phyloP scores from a whole-genome alignment of 2,797 vertebrate genomes.

The Notolepis coatsorum region DNA sequence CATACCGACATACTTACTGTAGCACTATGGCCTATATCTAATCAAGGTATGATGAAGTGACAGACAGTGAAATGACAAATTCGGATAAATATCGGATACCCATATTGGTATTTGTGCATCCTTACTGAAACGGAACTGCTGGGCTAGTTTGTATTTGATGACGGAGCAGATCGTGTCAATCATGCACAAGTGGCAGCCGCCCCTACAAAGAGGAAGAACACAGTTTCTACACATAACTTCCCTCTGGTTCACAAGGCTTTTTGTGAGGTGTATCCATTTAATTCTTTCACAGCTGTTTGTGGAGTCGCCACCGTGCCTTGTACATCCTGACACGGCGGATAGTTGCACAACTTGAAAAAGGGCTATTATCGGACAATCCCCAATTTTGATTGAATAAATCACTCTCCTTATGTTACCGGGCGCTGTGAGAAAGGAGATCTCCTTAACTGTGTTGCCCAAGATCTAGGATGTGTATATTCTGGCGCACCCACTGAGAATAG shows the following conservation, averaged over 20 bases:
- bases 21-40: background rate
- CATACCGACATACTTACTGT: too few species aligned
- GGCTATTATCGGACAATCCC: background rate
- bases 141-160: conserved; percentile 6
- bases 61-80: background rate
- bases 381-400: conserved; percentile 12
- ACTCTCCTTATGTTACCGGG: conserved; percentile 7
- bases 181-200: conserved; percentile 21
- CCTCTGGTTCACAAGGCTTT: conserved; percentile 50
- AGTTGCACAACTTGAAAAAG: conserved; percentile 33
- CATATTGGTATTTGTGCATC: background rate
- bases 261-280: conserved; percentile 34
- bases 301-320: background rate
- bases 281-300: conserved; percentile 23
- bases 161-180: conserved; percentile 18
- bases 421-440: conserved; percentile 12
- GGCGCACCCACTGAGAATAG: conserved; percentile 28
- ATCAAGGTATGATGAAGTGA: background rate
- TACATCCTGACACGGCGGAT: background rate
- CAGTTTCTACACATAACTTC: conserved; percentile 67
- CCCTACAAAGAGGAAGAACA: conserved; percentile 67
- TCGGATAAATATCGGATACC: too few species aligned
- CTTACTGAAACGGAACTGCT: background rate
- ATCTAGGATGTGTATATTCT: conserved; percentile 42
- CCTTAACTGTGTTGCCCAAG: conserved; percentile 11